Evolutionary conservation across 2,113 vertebrate species (phyloP), one percentile per base, ranked within the genome.

Genomic region (Oceanodroma tethys): DNA sequence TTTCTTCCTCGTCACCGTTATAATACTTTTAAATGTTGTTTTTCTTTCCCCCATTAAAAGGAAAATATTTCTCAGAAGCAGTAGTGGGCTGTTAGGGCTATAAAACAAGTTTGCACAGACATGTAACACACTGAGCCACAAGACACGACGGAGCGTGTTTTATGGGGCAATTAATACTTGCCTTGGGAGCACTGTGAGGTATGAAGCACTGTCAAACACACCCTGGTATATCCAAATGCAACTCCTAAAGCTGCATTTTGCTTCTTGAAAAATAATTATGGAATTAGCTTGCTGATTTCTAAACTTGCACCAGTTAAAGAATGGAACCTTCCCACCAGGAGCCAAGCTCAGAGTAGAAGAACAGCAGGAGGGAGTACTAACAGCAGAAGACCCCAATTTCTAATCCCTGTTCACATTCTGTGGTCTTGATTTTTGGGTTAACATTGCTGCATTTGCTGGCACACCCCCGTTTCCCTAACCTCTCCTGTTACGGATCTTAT

Each of bases 101-200:
- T 95, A 97, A 97, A 97, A 91, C 94, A 95, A 95, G 93, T 91
- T 93, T 88, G 89, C 94, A 91, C 87, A 95, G 96, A 90, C 91
- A 78, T 27, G 79, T 90, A 96, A 91, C 93, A 87, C 3, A 2
- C 26, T 91, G 81, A 97, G 67, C 91, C n/a, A 23, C 81, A 80
- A 94, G 93, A 97, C 94, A 95, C 43, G 91, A 94, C 93, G 95
- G 81, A 85, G 74, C 79, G 4, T 96, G 95, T 96, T 97, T 97
- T 97, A 97, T 96, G 93, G 91, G 93, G 93, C 91, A 95, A 96
- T 97, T 97, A 96, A 97, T 96, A 86, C 50, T 80, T 91, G 89
- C 94, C 94, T 93, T 86, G 91, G 87, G 89, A 96, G 55, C 16
- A 21, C 86, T 5, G 21, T 22, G 79, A 96, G 87, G 74, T 70